Base-by-base conservation (phyloP, 2,888 invertebrate genomes). In the Pediacus dermestoides region DNA sequence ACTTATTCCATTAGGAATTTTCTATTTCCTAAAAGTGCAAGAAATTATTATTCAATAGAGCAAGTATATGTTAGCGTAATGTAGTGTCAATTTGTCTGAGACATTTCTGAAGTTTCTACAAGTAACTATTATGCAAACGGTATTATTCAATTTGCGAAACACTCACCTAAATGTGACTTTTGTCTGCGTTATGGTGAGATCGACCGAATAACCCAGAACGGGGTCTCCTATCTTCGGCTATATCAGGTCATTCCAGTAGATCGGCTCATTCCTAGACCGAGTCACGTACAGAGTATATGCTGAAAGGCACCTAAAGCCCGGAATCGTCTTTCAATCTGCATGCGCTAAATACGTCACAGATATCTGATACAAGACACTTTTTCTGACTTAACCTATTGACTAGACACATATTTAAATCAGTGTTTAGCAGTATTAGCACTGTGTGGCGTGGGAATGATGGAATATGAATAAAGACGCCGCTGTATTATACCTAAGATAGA, bases 301-400 rank as follows among this genome's bases (percentile, higher is more conserved):
- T 35, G 48, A 47, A 44, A 40, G 46, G 40, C 39, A 33, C n/a
- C n/a, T n/a, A n/a, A n/a, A n/a, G 35, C 27, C 33, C 22, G 12
- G 36, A 46, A 43, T 46, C 43, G 38, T 30, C 30, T 43, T 46
- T 46, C 46, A 43, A 46, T 46, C 46, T 46, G 43, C 40, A 43
- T 46, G 40, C 30, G 36, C 43, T 46, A 40, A 46, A 44, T 39
- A 37, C 30, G 28, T 28, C 28, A 28, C 6, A 18, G 12, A 28
- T 28, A 28, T 28, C 28, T 28, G 28, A 28, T 28, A 28, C 28
- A 28, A 28, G 28, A 28, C 28, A 28, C 28, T 28, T 3, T 11
- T 13, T n/a, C n/a, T n/a, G n/a, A n/a, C n/a, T n/a, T n/a, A n/a
- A n/a, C n/a, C n/a, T n/a, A n/a, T n/a, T n/a, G n/a, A n/a, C n/a